phyloP scores from a whole-genome alignment of 1,140 invertebrate genomes.

The Sycophaga agraensis region DNA sequence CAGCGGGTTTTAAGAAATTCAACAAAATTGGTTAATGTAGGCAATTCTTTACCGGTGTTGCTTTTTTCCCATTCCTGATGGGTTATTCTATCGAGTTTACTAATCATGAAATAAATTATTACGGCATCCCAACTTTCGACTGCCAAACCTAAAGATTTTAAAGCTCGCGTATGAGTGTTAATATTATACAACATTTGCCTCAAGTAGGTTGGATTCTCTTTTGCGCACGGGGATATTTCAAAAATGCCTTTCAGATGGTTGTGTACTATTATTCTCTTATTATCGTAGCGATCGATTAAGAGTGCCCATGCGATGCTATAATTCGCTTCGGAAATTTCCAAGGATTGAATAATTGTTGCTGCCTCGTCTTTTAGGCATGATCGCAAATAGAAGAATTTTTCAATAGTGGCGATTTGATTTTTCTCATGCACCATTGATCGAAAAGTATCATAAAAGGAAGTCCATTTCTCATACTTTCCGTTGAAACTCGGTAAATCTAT shows the following conservation, averaged over 20 bases:
- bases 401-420: background rate
- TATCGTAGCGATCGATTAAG: slow-evolving; percentile 38
- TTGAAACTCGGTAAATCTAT: background rate
- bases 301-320: slow-evolving; percentile 38
- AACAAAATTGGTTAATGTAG: slow-evolving; percentile 30
- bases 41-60: slow-evolving; percentile 20
- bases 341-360: slow-evolving; percentile 28
- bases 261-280: slow-evolving; percentile 34
- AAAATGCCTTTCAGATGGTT: slow-evolving; percentile 37
- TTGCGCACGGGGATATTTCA: slow-evolving; percentile 17
- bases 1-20: slow-evolving; percentile 8
- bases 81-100: slow-evolving; percentile 32
- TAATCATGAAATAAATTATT: slow-evolving; percentile 27
- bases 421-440: slow-evolving; percentile 17
- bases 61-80: slow-evolving; percentile 32
- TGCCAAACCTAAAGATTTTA: slow-evolving; percentile 27
- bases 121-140: slow-evolving; percentile 31
- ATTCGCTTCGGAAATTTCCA: slow-evolving; percentile 35
- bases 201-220: slow-evolving; percentile 27
- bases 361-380: slow-evolving; percentile 34
- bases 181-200: slow-evolving; percentile 29
- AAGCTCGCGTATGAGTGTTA: slow-evolving; percentile 30
- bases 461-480: slow-evolving; percentile 6
- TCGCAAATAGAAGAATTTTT: slow-evolving; percentile 42
- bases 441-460: slow-evolving; percentile 13